Evolutionary conservation across 35 echinoderm and acorn worm genomes (phyloP), one percentile per base, ranked within the genome.

Genomic region (Apostichopus japonicus): DNA sequence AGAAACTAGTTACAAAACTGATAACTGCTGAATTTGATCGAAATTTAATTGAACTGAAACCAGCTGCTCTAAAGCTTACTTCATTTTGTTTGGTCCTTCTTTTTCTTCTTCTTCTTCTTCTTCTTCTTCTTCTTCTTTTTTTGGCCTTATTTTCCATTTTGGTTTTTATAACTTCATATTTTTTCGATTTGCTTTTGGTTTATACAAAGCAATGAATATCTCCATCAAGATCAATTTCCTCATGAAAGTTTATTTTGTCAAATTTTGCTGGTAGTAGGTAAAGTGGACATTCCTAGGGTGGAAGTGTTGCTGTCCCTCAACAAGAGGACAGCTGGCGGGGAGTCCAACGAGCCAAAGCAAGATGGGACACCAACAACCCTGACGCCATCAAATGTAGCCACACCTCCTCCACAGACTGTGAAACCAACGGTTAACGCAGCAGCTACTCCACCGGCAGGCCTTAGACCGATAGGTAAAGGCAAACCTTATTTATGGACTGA

Each of bases 251-350:
- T 0, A 19, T n/a, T 58, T 5, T 84, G 1, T 57, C 10, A n/a
- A 22, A 22, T 84, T 59, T 57, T 84, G 23, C 56, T 16, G 4
- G 17, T 8, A 57, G 81, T 55, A 84, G 81, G 81, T 57, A 84
- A 84, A 21, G 81, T 84, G 16, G 81, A 84, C 81, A 84, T 84
- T 84, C 81, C 81, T 58, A 53, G 56, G 81, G 55, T 84, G n/a
- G 81, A 84, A 3, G 81, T 84, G 19, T 84, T 84, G 6, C 81
- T 84, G 5, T 84, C 81, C 54, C 56, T 84, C n/a, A 84, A 58
- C 81, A 84, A 84, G 54, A 84, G 57, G 51, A 23, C 13, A n/a
- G 81, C 19, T 58, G 81, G 16, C 7, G 81, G 11, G 5, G 81
- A 57, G 53, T n/a, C 14, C 6, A 84, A 21, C 16, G 81, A 84